A percentile compares a stretch with the other conserved stretches of the same genome.
These are phyloP conservation scores for Drosophila kambysellisi DNA, from an alignment of 2,888 invertebrate species.

Conservation along the genomic window DNA sequence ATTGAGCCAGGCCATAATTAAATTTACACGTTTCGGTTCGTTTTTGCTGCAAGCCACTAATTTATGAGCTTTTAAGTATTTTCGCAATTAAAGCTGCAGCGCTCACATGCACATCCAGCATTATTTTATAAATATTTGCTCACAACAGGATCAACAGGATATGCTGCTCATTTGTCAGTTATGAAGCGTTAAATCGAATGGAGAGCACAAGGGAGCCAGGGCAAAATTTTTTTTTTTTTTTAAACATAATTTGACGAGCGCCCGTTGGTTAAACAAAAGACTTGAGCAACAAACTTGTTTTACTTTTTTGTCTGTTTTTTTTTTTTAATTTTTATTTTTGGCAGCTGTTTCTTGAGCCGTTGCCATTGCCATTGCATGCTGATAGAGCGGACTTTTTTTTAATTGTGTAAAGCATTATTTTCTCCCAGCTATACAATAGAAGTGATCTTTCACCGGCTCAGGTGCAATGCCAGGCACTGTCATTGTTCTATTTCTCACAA, in stretches of 20 bases:
- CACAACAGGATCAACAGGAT: slow-evolving; percentile 77
- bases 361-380: slow-evolving; percentile 39
- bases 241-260: slow-evolving; percentile 40
- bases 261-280: slow-evolving; percentile 62
- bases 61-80: slow-evolving; percentile 81
- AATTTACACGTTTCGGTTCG: slow-evolving; percentile 70
- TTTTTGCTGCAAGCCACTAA: slow-evolving; percentile 43
- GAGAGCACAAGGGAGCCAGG: slow-evolving; percentile 3
- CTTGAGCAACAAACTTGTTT: slow-evolving; percentile 74
- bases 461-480: slow-evolving; percentile 56
- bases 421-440: slow-evolving; percentile 60
- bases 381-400: slow-evolving; percentile 42
- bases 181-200: slow-evolving; percentile 66
- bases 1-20: slow-evolving; percentile 73
- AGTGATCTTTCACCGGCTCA: slow-evolving; percentile 55
- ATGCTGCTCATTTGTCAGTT: slow-evolving; percentile 77
- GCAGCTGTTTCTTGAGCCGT: slow-evolving; percentile 65
- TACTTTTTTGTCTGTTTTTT: slow-evolving; percentile 17
- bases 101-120: slow-evolving; percentile 51
- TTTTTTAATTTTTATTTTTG: slow-evolving; percentile 39
- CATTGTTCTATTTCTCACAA: slow-evolving; percentile 67
- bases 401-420: slow-evolving; percentile 66
- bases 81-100: slow-evolving; percentile 66
- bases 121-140: slow-evolving; percentile 61
- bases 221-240: not conserved